These are phyloP conservation scores for Antrozous pallidus DNA, from an alignment of 2,797 vertebrate species.

Conservation along the genomic window DNA sequence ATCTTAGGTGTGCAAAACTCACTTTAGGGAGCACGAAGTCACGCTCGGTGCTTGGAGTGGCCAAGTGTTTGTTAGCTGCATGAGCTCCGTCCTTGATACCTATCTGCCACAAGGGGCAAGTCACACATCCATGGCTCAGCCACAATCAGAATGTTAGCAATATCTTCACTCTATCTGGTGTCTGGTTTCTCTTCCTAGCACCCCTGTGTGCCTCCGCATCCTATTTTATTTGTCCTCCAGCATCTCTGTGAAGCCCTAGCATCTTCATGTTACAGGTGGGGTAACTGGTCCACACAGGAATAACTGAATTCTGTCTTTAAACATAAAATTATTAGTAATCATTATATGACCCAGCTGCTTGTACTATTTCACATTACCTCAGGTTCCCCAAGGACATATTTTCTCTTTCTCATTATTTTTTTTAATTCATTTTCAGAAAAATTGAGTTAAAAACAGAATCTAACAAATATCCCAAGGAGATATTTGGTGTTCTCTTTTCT, in stretches of 20 bases:
- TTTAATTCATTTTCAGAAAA: slow-evolving; percentile 71
- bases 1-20: neutral
- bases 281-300: slow-evolving; percentile 3
- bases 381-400: slow-evolving; percentile 53
- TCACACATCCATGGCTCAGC: neutral
- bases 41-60: neutral
- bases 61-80: slow-evolving; percentile 7
- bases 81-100: slow-evolving; percentile 23
- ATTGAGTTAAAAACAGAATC: slow-evolving; percentile 64
- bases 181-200: neutral
- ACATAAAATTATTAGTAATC: slow-evolving; percentile 46
- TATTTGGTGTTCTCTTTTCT: slow-evolving; percentile 64
- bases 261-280: neutral
- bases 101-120: neutral
- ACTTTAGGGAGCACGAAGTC: neutral
- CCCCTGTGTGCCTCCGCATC: neutral
- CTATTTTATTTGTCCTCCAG: neutral
- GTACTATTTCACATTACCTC: slow-evolving; percentile 50
- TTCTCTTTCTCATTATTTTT: slow-evolving; percentile 74
- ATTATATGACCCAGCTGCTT: slow-evolving; percentile 33
- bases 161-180: neutral
- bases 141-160: neutral
- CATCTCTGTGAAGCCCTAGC: neutral
- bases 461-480: slow-evolving; percentile 73
- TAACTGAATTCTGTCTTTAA: slow-evolving; percentile 38